A percentile compares a stretch with the other conserved stretches of the same genome.
Conservation (phyloP, 2,888 invertebrate species). For the Campopleginae sp. region DNA sequence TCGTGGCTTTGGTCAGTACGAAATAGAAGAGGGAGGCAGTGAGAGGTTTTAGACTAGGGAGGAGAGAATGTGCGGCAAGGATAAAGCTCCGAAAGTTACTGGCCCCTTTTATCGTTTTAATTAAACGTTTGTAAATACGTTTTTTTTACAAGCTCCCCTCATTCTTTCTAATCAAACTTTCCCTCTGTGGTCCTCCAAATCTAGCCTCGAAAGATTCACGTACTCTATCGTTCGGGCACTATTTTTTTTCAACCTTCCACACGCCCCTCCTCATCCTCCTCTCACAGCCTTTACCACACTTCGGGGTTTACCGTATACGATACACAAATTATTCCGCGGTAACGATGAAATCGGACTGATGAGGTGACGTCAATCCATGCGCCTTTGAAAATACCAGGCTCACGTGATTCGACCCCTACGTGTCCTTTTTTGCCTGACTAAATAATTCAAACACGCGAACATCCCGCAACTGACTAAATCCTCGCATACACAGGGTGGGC, state of each 20-base stretch:
- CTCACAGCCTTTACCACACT: not conserved
- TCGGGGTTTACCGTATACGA: slow-evolving; percentile 3
- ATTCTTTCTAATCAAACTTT: slow-evolving; percentile 35
- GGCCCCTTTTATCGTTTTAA: slow-evolving; percentile 63
- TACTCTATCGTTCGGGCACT: not conserved
- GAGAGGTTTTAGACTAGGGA: not conserved
- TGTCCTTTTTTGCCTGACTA: slow-evolving; percentile 43
- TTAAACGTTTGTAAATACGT: slow-evolving; percentile 61
- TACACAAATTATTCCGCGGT: slow-evolving; percentile 42
- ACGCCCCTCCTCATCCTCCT: not conserved
- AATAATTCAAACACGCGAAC: slow-evolving; percentile 64
- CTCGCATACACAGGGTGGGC: not conserved
- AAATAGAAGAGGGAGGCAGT: not conserved
- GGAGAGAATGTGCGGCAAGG: slow-evolving; percentile 3
- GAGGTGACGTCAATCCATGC: slow-evolving; percentile 45
- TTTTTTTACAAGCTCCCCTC: slow-evolving; percentile 33
- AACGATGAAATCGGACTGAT: slow-evolving; percentile 20
- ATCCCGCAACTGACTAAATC: slow-evolving; percentile 41
- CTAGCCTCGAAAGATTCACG: slow-evolving; percentile 33
- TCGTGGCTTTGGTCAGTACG: slow-evolving; percentile 29
- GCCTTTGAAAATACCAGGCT: slow-evolving; percentile 34
- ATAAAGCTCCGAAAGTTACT: slow-evolving; percentile 54
- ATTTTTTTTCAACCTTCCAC: slow-evolving; percentile 7
- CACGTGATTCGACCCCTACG: slow-evolving; percentile 47
- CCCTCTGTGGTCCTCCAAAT: slow-evolving; percentile 33